A percentile compares a stretch with the other conserved stretches of the same genome.
Conservation (phyloP, 2,113 vertebrate species). For the Mandrillus leucophaeus region DNA sequence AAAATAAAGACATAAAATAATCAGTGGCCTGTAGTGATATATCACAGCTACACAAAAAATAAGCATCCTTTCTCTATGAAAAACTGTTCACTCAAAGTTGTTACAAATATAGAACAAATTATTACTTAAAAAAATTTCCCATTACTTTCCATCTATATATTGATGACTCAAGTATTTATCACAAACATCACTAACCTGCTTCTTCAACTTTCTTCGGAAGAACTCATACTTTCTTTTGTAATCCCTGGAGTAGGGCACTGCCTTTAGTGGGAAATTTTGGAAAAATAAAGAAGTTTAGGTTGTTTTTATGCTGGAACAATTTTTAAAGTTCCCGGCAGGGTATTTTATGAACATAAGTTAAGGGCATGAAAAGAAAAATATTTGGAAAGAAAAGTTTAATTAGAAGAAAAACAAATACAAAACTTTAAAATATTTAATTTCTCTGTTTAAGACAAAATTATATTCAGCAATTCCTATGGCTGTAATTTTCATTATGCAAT, state of each 20-base stretch:
- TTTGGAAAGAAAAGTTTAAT: conserved; percentile 51
- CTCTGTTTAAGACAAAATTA: conserved; percentile 57
- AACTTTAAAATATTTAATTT: conserved; percentile 33
- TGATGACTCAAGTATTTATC: neutral
- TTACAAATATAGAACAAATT: conserved; percentile 26
- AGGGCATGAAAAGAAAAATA: conserved; percentile 40
- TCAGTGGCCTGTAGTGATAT: neutral
- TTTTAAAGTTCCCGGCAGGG: neutral
- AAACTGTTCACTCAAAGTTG: neutral
- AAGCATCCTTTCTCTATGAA: neutral
- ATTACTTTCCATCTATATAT: neutral
- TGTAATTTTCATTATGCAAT: conserved; percentile 68
- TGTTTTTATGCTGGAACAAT: conserved; percentile 43
- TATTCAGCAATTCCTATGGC: conserved; percentile 19
- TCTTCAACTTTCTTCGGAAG: conserved; percentile 98
- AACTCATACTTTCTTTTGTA: conserved; percentile 99
- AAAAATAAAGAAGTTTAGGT: conserved; percentile 65
- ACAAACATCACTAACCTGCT: conserved; percentile 88
- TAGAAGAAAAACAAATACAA: conserved; percentile 51
- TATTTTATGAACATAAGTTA: conserved; percentile 47
- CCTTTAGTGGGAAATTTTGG: conserved; percentile 84
- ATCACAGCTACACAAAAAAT: neutral
- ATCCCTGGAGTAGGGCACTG: conserved; percentile 99
- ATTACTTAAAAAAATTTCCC: neutral
- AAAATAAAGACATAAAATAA: conserved; percentile 41